Conservation (phyloP, 2,113 vertebrate genomes). For the Ardeotis arabs region DNA sequence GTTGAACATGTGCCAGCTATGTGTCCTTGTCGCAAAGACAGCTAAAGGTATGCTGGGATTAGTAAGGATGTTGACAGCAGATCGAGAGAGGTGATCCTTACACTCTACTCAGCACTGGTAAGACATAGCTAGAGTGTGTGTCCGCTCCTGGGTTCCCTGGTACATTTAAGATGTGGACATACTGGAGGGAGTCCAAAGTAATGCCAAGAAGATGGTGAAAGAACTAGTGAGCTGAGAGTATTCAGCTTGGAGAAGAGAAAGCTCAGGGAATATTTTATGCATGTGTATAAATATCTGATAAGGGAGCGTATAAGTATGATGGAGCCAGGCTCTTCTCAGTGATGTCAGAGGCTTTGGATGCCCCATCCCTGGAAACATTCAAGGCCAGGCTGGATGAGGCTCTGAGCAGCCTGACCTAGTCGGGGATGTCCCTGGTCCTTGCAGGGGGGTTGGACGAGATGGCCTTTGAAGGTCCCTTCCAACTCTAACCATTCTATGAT, state of each 20-base stretch:
- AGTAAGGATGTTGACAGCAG: background rate
- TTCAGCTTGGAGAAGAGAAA: background rate
- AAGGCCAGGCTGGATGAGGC: too few species aligned
- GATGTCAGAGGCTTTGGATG: background rate
- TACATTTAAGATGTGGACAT: background rate
- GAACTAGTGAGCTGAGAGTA: background rate
- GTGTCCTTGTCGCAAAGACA: background rate
- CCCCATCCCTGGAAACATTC: too few species aligned
- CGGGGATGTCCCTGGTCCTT: too few species aligned
- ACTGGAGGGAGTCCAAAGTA: background rate
- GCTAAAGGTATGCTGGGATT: background rate
- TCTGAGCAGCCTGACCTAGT: too few species aligned
- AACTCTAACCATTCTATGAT: too few species aligned
- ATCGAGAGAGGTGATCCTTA: background rate
- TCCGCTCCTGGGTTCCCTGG: background rate
- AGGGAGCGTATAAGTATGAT: background rate
- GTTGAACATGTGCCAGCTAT: background rate
- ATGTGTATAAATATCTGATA: background rate
- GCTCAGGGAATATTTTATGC: background rate
- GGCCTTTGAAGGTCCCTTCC: too few species aligned
- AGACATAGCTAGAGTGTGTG: background rate
- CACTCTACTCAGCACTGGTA: background rate
- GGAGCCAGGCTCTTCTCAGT: background rate
- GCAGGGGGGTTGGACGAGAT: too few species aligned
- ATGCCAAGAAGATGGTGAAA: background rate